A percentile compares a stretch with the other conserved stretches of the same genome.
Conservation (phyloP, 2,888 invertebrate species). For the Punctoribates punctum region DNA sequence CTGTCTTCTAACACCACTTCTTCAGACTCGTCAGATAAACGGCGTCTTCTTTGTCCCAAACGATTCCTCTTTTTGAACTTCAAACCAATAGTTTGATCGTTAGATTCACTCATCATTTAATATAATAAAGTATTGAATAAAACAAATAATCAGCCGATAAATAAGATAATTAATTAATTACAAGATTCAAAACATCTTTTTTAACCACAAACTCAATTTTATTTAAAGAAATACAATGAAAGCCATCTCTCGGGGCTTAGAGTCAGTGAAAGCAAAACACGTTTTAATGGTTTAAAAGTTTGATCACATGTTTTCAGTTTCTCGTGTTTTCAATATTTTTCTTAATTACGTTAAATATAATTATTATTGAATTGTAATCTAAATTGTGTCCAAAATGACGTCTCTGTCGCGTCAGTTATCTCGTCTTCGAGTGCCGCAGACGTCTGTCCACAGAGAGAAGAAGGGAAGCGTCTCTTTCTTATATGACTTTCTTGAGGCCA, state of each 20-base stretch:
- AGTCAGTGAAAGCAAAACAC: neutral
- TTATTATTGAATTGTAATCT: neutral
- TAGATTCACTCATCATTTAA: neutral
- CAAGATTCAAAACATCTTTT: no score
- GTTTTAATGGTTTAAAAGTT: no score
- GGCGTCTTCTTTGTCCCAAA: neutral
- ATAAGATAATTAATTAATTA: no score
- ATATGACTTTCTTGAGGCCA: conserved; percentile 85
- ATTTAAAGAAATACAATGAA: no score
- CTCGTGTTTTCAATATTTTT: no score
- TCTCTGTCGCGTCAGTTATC: conserved; percentile 70
- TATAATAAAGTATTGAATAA: no score
- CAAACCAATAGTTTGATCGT: conserved; percentile 29
- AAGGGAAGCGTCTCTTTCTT: conserved; percentile 75
- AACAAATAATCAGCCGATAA: no score
- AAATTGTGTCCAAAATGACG: neutral
- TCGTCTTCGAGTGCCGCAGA: conserved; percentile 71
- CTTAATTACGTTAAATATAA: no score
- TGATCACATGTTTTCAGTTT: no score
- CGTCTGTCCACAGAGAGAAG: conserved; percentile 63
- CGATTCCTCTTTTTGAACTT: conserved; percentile 36
- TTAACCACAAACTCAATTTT: no score
- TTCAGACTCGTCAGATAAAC: neutral
- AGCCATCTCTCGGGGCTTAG: neutral
- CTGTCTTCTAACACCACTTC: conserved; percentile 15